These are phyloP conservation scores for Ictidomys tridecemlineatus DNA, from an alignment of 2,113 vertebrate genomes.

Conservation along the genomic window DNA sequence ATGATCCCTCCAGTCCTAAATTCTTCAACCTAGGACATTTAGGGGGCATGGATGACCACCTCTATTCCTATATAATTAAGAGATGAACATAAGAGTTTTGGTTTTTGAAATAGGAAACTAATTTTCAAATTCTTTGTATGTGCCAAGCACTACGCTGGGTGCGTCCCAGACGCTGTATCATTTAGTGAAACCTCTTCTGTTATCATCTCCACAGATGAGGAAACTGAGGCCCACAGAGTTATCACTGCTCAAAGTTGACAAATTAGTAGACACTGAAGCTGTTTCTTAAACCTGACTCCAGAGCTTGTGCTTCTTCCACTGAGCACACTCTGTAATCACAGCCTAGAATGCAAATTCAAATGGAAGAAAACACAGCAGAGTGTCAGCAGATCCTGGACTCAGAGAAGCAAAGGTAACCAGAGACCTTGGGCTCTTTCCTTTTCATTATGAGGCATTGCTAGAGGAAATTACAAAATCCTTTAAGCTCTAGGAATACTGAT, in stretches of 20 bases:
- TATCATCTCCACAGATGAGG: background rate
- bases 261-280: background rate
- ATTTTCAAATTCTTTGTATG: conserved; percentile 3
- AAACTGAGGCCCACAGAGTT: background rate
- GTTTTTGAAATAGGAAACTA: conserved; percentile 29
- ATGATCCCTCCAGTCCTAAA: background rate
- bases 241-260: conserved; percentile 1
- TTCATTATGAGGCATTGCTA: background rate
- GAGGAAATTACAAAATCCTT: background rate
- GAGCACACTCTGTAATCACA: background rate
- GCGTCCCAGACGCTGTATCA: background rate
- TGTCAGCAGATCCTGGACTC: background rate
- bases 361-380: background rate
- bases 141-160: background rate
- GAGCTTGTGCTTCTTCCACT: background rate
- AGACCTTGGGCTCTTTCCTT: background rate
- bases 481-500: background rate
- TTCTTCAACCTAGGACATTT: conserved; percentile 11
- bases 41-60: background rate
- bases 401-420: background rate
- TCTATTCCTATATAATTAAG: background rate
- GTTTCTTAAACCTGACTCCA: conserved; percentile 19
- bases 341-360: background rate
- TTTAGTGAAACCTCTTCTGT: background rate
- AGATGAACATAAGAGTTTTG: background rate